Base-by-base conservation (phyloP, 2,113 vertebrate genomes). In the Apodemus speciosus region DNA sequence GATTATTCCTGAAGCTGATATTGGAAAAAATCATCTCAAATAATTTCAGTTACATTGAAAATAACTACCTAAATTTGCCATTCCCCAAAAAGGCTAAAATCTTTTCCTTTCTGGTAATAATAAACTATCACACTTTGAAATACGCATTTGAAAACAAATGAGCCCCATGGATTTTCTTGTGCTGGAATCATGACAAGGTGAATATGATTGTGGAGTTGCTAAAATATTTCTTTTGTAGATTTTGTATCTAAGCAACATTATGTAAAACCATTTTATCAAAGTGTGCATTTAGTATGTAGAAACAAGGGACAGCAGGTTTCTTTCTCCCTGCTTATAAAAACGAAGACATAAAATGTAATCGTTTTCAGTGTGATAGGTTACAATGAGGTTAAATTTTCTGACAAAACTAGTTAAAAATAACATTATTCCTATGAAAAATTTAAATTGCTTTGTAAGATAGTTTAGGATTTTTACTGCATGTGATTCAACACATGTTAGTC, bases 371-470 rank as follows among this genome's bases (percentile, higher is more conserved):
- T 60, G 35, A 25, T 80, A 87, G 43, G 56, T 80, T 91, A 88
- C 93, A 92, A 86, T 81, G 7, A 88, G 32, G 49, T 81, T 94
- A 84, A 91, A 64, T 92, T 95, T 93, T 25, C 83, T 86, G 60
- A 91, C 5, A 89, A 58, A 1, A 40, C 13, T 92, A 93, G 35
- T 79, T 88, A 94, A 96, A 92, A 92, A 85, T 94, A 93, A 60
- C 88, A 88, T 25, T 30, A 15, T 75, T 89, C 13, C 32, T 49
- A 64, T 7, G 35, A 85, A 89, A 79, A 18, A 80, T 3, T 86
- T 89, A 91, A 84, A 66, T 76, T 71, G 9, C 18, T 51, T 94
- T 93, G 92, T 85, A 95, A 95, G 80, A 86, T 84, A 85, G 85
- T 94, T 92, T 90, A 88, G 92, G 73, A 53, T 84, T 83, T 93